Conservation (phyloP, 2,888 invertebrate genomes). For the Xanthorhoe designata region DNA sequence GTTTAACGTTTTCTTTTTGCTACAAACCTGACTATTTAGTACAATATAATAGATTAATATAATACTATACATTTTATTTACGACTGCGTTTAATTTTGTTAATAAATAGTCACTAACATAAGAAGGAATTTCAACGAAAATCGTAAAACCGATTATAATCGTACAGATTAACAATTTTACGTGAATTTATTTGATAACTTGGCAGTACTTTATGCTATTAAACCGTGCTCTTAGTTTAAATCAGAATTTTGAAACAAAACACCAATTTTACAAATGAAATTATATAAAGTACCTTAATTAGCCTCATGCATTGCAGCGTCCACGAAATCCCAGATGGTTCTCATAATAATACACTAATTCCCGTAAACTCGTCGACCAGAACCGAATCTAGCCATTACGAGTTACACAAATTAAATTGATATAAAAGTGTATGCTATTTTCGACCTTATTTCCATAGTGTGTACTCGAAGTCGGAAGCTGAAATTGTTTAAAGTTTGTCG, state of each 20-base stretch:
- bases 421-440: conserved; percentile 50
- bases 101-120: not conserved
- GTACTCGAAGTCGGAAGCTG: conserved; percentile 48
- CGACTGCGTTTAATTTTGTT: too few species aligned
- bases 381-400: conserved; percentile 56
- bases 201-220: not conserved
- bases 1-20: too few species aligned
- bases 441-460: conserved; percentile 48
- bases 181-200: not conserved
- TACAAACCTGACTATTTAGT: too few species aligned
- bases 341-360: conserved; percentile 51
- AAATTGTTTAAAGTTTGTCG: conserved; percentile 37
- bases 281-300: conserved; percentile 48
- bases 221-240: not conserved
- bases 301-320: conserved; percentile 52
- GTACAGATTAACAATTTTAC: not conserved
- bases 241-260: conserved; percentile 5
- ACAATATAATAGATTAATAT: too few species aligned
- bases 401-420: conserved; percentile 51
- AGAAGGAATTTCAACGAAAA: not conserved
- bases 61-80: too few species aligned
- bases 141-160: not conserved
- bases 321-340: conserved; percentile 52
- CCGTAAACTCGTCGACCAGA: conserved; percentile 63
- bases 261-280: conserved; percentile 22